Base-by-base conservation (phyloP, 2,888 invertebrate genomes). In the Platerodrilus igneus region DNA sequence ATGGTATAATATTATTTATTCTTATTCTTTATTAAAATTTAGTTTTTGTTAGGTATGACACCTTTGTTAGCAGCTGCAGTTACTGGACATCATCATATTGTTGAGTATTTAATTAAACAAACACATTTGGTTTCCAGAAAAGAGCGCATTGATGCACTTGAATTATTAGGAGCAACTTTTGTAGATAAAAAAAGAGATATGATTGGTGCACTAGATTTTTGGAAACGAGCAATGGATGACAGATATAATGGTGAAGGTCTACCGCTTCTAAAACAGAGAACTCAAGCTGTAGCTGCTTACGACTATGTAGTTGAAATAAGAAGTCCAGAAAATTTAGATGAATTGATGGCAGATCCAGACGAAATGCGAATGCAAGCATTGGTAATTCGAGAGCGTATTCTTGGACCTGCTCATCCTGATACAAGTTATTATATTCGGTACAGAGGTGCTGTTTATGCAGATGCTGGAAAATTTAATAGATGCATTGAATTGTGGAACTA, bases 401-500 rank as follows among this genome's bases (percentile, higher is more conserved):
- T 95, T 46, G 74, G 81, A 2, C 93, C 94, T 2, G 92, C 91
- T 5, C 95, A 96, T 77, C 94, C 95, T 0, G 94, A 95, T 69
- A 95, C 95, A 26, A 90, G 91, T 58, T 95, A 95, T 71, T 95
- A 93, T 70, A 93, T 96, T 53, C 79, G 95, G 10, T 94, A 91
- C 70, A 43, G 60, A 28, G 58, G 63, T 8, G 68, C 66, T 2
- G 65, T 94, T 48, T 95, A 94, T 72, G 95, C 95, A 21, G 95
- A 95, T 70, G 86, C 90, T 48, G 69, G 95, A 2, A 87, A 93
- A 59, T 95, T 94, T 73, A 79, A 82, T 55, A 78, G 87, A 52
- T 96, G 95, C 70, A 90, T 95, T 49, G 84, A 87, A 58, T 75
- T 96, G 48, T 96, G 96, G 96, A 90, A 91, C 69, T 94, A 96